Conservation (phyloP, 2,113 vertebrate species). For the Xiphorhynchus elegans region DNA sequence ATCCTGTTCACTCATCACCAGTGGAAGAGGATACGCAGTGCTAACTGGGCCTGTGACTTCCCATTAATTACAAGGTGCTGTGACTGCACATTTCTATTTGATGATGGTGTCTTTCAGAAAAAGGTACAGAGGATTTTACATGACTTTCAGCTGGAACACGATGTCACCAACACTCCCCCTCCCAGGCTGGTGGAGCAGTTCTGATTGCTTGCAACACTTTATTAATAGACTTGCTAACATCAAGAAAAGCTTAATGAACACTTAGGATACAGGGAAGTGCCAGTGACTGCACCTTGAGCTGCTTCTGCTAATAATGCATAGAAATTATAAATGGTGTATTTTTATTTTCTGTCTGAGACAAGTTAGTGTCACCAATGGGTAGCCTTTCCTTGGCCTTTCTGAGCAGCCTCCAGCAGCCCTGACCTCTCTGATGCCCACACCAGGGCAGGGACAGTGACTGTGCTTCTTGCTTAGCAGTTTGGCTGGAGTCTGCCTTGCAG, state of each 20-base stretch:
- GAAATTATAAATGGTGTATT: not conserved
- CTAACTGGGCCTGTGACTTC: not conserved
- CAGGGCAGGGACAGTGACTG: not conserved
- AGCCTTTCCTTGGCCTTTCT: not conserved
- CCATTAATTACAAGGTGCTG: constrained; percentile 1
- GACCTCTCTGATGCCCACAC: not conserved
- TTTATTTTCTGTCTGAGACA: not conserved
- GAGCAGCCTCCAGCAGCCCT: not conserved
- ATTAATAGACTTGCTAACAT: constrained; percentile 65
- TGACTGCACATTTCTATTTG: constrained; percentile 43
- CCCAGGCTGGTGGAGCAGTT: constrained; percentile 13
- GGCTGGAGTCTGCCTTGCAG: not conserved
- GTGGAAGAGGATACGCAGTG: not conserved
- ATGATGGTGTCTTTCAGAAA: constrained; percentile 39
- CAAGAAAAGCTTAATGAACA: constrained; percentile 49
- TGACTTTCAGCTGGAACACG: constrained; percentile 59
- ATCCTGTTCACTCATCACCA: not conserved
- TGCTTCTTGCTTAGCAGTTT: not conserved
- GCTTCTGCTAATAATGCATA: not conserved
- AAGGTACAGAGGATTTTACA: constrained; percentile 22
- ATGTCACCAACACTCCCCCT: constrained; percentile 37
- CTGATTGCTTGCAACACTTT: constrained; percentile 42
- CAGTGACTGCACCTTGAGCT: constrained; percentile 25
- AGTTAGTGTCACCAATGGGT: not conserved
- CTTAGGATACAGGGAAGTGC: not conserved